Evolutionary conservation across 1,140 invertebrate genomes (phyloP).

Genomic region (Scaptomyza montana): DNA sequence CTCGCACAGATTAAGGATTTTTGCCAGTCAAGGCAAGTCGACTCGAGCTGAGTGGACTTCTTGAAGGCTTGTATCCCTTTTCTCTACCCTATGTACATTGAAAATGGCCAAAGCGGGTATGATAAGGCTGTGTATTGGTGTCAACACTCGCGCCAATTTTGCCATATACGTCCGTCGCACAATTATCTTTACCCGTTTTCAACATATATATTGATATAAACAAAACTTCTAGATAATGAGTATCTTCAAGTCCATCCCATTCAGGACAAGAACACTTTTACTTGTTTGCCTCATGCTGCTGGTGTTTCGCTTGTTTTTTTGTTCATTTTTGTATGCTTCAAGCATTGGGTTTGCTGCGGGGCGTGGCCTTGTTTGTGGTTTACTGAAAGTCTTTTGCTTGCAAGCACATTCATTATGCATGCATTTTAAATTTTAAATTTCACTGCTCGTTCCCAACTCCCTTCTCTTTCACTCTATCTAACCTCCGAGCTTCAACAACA

Average conservation of each 20-base stretch:
- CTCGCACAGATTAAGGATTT: constrained; percentile 69
- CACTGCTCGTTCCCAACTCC: constrained; percentile 33
- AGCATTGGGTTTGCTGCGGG: constrained; percentile 19
- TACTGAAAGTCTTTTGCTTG: constrained; percentile 56
- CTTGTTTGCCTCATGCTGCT: background rate
- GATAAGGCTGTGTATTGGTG: too few species aligned
- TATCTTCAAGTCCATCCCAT: background rate
- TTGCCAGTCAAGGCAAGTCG: constrained; percentile 28
- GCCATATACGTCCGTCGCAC: too few species aligned
- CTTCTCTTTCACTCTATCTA: background rate
- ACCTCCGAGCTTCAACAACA: constrained; percentile 2
- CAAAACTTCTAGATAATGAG: too few species aligned
- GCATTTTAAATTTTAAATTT: constrained; percentile 79
- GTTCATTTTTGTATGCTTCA: background rate
- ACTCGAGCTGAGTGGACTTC: constrained; percentile 39
- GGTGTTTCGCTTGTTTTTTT: constrained; percentile 5
- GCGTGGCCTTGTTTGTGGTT: constrained; percentile 36
- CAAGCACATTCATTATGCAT: constrained; percentile 77
- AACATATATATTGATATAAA: too few species aligned
- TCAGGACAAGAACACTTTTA: background rate
- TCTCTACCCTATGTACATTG: constrained; percentile 12
- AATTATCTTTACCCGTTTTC: too few species aligned
- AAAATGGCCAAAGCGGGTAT: background rate
- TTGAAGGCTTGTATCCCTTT: constrained; percentile 40
- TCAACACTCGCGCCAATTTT: too few species aligned